A percentile compares a stretch with the other conserved stretches of the same genome.
phyloP scores from a whole-genome alignment of 1,140 invertebrate species.

The Neodiprion virginianus region DNA sequence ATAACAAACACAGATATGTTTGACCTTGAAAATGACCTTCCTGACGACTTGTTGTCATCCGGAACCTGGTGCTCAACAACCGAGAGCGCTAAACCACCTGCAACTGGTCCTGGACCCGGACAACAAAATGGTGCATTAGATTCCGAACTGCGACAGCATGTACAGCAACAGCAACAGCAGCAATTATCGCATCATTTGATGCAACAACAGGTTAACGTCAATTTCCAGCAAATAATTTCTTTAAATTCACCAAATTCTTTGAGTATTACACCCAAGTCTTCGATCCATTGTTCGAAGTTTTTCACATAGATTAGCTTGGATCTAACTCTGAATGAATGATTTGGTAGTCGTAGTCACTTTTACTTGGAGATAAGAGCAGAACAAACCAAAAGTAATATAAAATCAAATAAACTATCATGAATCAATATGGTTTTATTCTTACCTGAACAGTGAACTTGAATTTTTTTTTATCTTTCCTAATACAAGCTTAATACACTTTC shows the following conservation, averaged over 20 bases:
- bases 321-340: no score
- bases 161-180: slow-evolving; percentile 54
- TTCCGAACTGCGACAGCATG: slow-evolving; percentile 60
- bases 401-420: no score
- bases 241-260: background rate
- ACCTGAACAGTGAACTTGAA: background rate
- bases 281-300: no score
- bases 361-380: no score
- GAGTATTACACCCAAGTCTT: no score
- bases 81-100: slow-evolving; percentile 72
- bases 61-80: slow-evolving; percentile 72
- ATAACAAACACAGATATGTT: slow-evolving; percentile 83
- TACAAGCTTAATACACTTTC: slow-evolving; percentile 24
- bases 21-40: slow-evolving; percentile 89
- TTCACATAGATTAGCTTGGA: no score
- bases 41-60: slow-evolving; percentile 85
- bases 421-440: no score
- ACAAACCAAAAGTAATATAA: no score
- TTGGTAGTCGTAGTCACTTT: no score
- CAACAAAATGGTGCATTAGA: slow-evolving; percentile 75
- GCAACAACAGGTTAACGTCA: slow-evolving; percentile 41
- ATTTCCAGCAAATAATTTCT: background rate
- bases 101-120: slow-evolving; percentile 79
- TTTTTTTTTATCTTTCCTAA: background rate
- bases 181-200: slow-evolving; percentile 50